phyloP scores from a whole-genome alignment of 1,140 invertebrate genomes.

The Scylla paramamosain region DNA sequence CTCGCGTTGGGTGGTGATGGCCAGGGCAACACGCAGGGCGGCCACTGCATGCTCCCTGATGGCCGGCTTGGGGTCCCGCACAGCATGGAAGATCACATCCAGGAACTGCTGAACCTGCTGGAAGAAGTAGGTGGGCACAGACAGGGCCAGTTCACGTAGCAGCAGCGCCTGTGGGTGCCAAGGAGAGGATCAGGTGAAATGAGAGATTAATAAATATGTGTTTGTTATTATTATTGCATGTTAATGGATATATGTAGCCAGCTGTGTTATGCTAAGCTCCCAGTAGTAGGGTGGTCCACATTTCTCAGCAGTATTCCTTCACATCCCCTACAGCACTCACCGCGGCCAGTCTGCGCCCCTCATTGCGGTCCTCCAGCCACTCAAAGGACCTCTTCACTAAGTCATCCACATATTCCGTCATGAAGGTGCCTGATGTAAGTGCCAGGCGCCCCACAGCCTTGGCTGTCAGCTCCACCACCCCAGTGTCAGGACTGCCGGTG shows the following conservation, averaged over 20 bases:
- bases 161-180: slow-evolving; percentile 86
- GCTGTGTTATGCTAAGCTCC: too few species aligned
- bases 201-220: too few species aligned
- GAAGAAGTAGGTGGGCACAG: slow-evolving; percentile 98
- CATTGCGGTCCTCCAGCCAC: slow-evolving; percentile 94
- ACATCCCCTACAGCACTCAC: slow-evolving; percentile 81
- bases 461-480: slow-evolving; percentile 97
- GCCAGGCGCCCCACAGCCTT: slow-evolving; percentile 96
- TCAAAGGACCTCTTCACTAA: slow-evolving; percentile 97
- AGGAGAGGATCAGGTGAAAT: neutral
- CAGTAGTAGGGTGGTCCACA: too few species aligned
- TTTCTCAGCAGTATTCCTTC: neutral
- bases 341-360: slow-evolving; percentile 93
- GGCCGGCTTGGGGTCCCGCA: slow-evolving; percentile 94
- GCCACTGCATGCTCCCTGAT: slow-evolving; percentile 96
- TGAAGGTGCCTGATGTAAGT: slow-evolving; percentile 94
- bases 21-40: slow-evolving; percentile 93
- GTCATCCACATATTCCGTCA: slow-evolving; percentile 97
- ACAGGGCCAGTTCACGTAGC: slow-evolving; percentile 95
- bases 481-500: slow-evolving; percentile 89
- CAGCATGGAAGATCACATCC: slow-evolving; percentile 95
- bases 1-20: slow-evolving; percentile 96
- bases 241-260: too few species aligned
- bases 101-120: slow-evolving; percentile 98
- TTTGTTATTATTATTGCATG: too few species aligned